Base-by-base conservation (phyloP, 2,797 vertebrate genomes). In the Merluccius polli region DNA sequence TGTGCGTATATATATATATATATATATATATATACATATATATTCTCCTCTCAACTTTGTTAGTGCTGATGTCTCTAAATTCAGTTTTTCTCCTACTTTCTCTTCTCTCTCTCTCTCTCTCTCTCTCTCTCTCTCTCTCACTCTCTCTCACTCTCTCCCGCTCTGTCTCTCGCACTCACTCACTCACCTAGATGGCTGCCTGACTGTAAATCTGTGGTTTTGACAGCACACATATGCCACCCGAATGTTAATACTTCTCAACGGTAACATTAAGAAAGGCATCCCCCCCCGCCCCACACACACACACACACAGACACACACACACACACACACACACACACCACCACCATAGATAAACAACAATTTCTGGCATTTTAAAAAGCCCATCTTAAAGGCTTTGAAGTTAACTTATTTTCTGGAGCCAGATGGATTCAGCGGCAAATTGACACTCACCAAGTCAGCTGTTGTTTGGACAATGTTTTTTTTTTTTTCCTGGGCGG, bases 401-500 rank as follows among this genome's bases (percentile, higher is more conserved):
- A 65, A 65, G 59, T 24, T 10, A 27, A 27, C 59, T 24, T 63
- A 2, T 63, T 63, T 41, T 76, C 77, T 78, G 73, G 44, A 36
- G 41, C 68, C 33, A 16, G 18, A 33, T 33, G 3, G 76, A 35
- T 73, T 82, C 70, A 32, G 16, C 12, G 16, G 30, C 79, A 85
- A 82, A 88, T 89, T 70, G 81, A 80, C 82, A 75, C 83, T 82
- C 36, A 65, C 81, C 77, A 79, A 86, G 83, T 88, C 83, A 84
- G 82, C 83, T 79, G 75, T 81, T 83, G 86, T 85, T 84, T 86
- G 81, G 79, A 85, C 83, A 88, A 84, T 86, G 83, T 83, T 27
- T 38, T 1, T 84, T 84, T 38, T 24, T 70, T 73, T 81, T 78
- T 77, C 86, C 81, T 33, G 71, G 21, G 35, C 73, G 78, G 79